Percentiles rank a stretch among this genome's conserved stretches.
Conservation (phyloP, 2,888 invertebrate species). For the Catocala fraxini region DNA sequence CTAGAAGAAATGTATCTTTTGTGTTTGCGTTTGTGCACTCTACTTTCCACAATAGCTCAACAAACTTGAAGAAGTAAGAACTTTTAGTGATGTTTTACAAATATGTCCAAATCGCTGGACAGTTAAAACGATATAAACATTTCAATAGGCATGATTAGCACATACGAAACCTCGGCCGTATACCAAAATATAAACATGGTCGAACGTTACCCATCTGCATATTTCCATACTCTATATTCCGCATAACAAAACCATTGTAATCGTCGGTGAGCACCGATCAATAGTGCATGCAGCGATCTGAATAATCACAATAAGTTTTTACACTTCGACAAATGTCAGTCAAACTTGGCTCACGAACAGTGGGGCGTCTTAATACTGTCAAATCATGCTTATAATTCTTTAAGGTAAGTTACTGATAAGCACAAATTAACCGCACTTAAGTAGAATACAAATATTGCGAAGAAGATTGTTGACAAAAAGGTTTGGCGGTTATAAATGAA, state of each 20-base stretch:
- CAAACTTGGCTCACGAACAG: slow-evolving; percentile 24
- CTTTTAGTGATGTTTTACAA: too few relatives aligned
- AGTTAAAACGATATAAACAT: too few relatives aligned
- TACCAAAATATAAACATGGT: neutral
- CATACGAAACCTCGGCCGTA: too few relatives aligned
- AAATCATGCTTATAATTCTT: slow-evolving; percentile 12
- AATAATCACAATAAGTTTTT: slow-evolving; percentile 35
- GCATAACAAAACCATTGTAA: slow-evolving; percentile 36
- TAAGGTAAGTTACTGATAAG: neutral
- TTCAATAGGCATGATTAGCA: too few relatives aligned
- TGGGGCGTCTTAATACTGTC: slow-evolving; percentile 33
- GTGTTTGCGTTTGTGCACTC: too few relatives aligned
- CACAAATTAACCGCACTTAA: neutral
- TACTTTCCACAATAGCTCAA: too few relatives aligned
- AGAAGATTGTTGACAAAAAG: too few relatives aligned
- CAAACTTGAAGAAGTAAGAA: too few relatives aligned
- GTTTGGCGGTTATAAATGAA: too few relatives aligned
- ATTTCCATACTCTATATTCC: slow-evolving; percentile 22
- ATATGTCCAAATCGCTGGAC: too few relatives aligned
- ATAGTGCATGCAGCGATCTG: slow-evolving; percentile 62
- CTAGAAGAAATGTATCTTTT: too few relatives aligned
- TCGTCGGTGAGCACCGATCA: slow-evolving; percentile 43
- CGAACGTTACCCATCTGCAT: neutral
- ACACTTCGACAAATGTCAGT: slow-evolving; percentile 35
- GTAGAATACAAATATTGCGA: too few relatives aligned